Evolutionary conservation across 2,797 vertebrate genomes (phyloP), one percentile per base, ranked within the genome.

Genomic region (Scolopax rusticola): DNA sequence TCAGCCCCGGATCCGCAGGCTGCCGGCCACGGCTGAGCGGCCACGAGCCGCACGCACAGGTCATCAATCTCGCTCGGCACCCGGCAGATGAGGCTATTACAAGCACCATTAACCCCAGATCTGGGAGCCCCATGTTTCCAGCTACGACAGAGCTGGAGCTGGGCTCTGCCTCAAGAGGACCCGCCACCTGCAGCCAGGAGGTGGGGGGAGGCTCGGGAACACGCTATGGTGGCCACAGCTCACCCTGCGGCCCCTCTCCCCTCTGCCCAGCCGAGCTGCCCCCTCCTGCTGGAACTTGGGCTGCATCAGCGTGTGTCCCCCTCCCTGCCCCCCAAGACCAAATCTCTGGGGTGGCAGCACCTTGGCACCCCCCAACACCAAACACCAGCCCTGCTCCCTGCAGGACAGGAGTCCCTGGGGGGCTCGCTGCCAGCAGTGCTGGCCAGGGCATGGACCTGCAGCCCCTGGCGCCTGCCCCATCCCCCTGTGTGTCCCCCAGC

Each of bases 1-100:
- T 17, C 75, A 40, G 82, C 13, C 24, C 1, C 0, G 4, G 14
- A 15, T 0, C 15, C 0, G 45, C 6, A 3, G 75, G 32, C 53
- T 65, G 76, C 7, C 0, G 8, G 85, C 15, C 84, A 91, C 2
- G 21, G 79, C 81, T 53, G 75, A 90, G 65, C 0, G 25, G 11
- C 27, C 74, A 1, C 28, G 0, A 64, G 54, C 75, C 4, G 79
- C 86, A 51, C 2, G n/a, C 25, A 0, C 53, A 0, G 5, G 21
- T 33, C 93, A 92, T 86, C 93, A 53, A 90, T 96, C 91, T 51
- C 0, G 2, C 23, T 1, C 24, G 0, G 84, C 90, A 3, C 57
- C 76, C 15, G 0, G 30, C n/a, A 28, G 79, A 93, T 23, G 80
- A 50, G 80, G 0, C 36, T 2, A 38, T 91, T 80, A 93, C 76